Conservation (phyloP, 2,113 vertebrate species). For the Zosterops lateralis region DNA sequence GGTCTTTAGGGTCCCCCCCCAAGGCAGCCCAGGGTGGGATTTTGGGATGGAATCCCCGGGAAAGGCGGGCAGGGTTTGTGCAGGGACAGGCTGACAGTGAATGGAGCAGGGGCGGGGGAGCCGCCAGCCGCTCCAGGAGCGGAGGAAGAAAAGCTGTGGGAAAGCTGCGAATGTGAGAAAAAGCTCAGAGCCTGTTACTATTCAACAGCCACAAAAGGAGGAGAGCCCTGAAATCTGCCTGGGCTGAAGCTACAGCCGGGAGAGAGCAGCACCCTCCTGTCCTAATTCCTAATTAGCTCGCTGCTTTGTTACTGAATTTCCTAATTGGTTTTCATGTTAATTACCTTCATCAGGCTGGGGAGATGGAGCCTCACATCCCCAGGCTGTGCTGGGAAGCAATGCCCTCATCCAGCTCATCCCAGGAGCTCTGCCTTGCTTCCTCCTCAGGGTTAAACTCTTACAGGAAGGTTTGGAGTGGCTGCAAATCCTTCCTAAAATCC, state of each 20-base stretch:
- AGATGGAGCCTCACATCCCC: background rate
- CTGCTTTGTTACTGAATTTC: background rate
- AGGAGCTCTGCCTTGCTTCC: background rate
- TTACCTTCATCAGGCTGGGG: background rate
- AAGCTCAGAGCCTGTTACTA: constrained; percentile 36
- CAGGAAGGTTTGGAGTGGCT: background rate
- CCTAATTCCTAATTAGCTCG: background rate
- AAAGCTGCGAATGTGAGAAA: constrained; percentile 40
- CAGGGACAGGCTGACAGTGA: background rate
- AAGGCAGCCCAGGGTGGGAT: rapidly evolving
- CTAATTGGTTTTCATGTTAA: background rate
- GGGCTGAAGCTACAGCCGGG: background rate
- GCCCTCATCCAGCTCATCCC: background rate
- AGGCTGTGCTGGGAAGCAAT: background rate
- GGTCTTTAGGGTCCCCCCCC: rapidly evolving
- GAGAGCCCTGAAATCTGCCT: background rate
- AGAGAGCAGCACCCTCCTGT: background rate
- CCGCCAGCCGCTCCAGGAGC: background rate
- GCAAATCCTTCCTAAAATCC: background rate
- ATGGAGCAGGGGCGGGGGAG: background rate
- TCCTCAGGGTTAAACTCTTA: background rate
- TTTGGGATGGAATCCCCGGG: rapidly evolving
- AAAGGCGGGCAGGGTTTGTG: background rate
- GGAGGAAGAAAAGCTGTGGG: background rate
- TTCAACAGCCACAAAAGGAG: background rate